phyloP scores from a whole-genome alignment of 2,888 invertebrate species.

The Tetranychus piercei region DNA sequence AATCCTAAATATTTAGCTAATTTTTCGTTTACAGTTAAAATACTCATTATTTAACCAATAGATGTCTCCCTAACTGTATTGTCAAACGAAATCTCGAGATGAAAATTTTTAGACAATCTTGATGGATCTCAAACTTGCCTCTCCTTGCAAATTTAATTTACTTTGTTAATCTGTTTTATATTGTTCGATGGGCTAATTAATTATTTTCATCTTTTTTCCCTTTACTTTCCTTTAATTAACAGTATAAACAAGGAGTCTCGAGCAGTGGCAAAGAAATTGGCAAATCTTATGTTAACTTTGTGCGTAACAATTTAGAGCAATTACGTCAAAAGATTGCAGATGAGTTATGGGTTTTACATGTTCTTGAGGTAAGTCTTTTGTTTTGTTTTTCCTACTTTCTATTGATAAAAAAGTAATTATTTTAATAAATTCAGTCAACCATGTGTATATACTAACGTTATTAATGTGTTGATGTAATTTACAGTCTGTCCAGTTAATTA shows the following conservation, averaged over 20 bases:
- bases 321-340: conserved; percentile 84
- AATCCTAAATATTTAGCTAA: too few relatives aligned
- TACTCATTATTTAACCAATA: too few relatives aligned
- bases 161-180: too few relatives aligned
- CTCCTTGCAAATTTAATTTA: too few relatives aligned
- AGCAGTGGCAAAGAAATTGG: conserved; percentile 92
- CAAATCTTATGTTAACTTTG: conserved; percentile 91
- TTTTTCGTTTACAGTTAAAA: too few relatives aligned
- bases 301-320: conserved; percentile 92
- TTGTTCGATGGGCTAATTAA: neutral
- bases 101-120: too few relatives aligned
- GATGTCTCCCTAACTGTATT: too few relatives aligned
- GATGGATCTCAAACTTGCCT: too few relatives aligned
- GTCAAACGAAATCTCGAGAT: too few relatives aligned
- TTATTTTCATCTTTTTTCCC: neutral
- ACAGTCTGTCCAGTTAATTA: too few relatives aligned
- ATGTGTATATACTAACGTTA: too few relatives aligned
- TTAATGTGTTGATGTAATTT: too few relatives aligned
- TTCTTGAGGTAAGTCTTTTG: conserved; percentile 45
- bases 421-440: neutral
- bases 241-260: conserved; percentile 50
- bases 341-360: conserved; percentile 59
- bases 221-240: conserved; percentile 18
- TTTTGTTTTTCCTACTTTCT: neutral
- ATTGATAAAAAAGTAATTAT: neutral